phyloP scores from a whole-genome alignment of 2,888 invertebrate genomes.

The Drosophila planitibia region DNA sequence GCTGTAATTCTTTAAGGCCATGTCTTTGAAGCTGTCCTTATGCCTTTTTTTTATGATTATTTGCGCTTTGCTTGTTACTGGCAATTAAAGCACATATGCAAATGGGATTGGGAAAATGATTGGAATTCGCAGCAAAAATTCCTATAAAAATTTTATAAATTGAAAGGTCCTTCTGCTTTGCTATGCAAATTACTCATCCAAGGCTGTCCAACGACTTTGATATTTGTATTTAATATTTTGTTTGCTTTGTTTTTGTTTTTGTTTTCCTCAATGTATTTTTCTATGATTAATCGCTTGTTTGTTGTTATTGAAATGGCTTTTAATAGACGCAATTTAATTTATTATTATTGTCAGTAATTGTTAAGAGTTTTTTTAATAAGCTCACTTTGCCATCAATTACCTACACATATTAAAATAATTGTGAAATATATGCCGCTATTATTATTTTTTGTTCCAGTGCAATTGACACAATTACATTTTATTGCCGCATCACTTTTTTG shows the following conservation, averaged over 20 bases:
- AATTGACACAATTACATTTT: slow-evolving; percentile 43
- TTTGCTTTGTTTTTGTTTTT: neutral
- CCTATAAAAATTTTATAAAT: neutral
- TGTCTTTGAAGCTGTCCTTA: slow-evolving; percentile 11
- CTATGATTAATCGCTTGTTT: slow-evolving; percentile 33
- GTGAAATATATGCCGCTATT: slow-evolving; percentile 6
- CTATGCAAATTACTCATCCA: slow-evolving; percentile 8
- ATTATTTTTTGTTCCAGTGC: slow-evolving; percentile 24
- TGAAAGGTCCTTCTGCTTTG: neutral
- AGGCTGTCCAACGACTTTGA: slow-evolving; percentile 21
- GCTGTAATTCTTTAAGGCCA: slow-evolving; percentile 28
- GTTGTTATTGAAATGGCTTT: slow-evolving; percentile 37
- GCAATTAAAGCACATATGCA: slow-evolving; percentile 28
- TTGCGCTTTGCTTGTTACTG: slow-evolving; percentile 36
- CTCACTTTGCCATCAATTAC: neutral
- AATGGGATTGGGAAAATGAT: neutral
- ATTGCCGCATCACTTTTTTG: slow-evolving; percentile 21
- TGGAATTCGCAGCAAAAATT: neutral
- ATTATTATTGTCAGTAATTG: slow-evolving; percentile 16
- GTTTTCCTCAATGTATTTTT: slow-evolving; percentile 38
- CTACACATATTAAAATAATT: slow-evolving; percentile 5
- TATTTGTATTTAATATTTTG: slow-evolving; percentile 16
- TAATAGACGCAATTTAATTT: slow-evolving; percentile 20
- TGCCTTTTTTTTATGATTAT: slow-evolving; percentile 56
- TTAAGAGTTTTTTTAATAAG: slow-evolving; percentile 30